Evolutionary conservation across 1,140 invertebrate species (phyloP).

Genomic region (Scaptomyza graminum): DNA sequence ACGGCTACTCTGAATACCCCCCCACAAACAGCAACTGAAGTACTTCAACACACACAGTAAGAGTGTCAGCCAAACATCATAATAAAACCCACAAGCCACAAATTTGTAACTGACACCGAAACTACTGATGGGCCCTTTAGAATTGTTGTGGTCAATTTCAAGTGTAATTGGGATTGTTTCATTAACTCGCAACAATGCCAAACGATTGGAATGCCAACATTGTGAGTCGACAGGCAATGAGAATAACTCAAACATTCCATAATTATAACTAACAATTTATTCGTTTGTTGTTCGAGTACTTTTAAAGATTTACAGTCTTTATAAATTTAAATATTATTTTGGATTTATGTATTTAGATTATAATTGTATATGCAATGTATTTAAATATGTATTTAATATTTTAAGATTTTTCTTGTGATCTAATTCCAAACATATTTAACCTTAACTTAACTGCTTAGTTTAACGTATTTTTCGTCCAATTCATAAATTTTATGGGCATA

Average conservation of each 20-base stretch:
- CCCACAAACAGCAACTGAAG: not conserved
- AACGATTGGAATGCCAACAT: constrained; percentile 6
- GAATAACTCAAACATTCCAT: not conserved
- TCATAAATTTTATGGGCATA: not conserved
- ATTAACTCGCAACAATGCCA: not conserved
- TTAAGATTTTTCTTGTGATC: too few relatives aligned
- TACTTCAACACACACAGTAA: not conserved
- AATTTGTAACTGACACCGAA: constrained; percentile 13
- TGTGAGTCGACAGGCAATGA: not conserved
- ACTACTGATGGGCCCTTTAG: not conserved
- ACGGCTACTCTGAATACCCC: too few relatives aligned
- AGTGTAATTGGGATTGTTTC: constrained; percentile 6
- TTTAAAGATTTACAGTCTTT: too few relatives aligned
- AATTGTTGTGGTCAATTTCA: constrained; percentile 17
- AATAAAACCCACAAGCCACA: constrained; percentile 24
- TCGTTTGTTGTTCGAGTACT: not conserved
- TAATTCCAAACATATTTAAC: too few relatives aligned
- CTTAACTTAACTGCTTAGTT: too few relatives aligned
- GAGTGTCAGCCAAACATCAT: constrained; percentile 18
- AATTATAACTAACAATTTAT: not conserved
- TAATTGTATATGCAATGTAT: too few relatives aligned
- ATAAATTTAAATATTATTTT: too few relatives aligned
- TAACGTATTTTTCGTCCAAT: too few relatives aligned
- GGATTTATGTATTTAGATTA: too few relatives aligned
- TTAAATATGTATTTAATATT: too few relatives aligned